Percentiles rank a stretch among this genome's conserved stretches.
Conservation (phyloP, 2,888 invertebrate genomes). For the Ophion ellenae region DNA sequence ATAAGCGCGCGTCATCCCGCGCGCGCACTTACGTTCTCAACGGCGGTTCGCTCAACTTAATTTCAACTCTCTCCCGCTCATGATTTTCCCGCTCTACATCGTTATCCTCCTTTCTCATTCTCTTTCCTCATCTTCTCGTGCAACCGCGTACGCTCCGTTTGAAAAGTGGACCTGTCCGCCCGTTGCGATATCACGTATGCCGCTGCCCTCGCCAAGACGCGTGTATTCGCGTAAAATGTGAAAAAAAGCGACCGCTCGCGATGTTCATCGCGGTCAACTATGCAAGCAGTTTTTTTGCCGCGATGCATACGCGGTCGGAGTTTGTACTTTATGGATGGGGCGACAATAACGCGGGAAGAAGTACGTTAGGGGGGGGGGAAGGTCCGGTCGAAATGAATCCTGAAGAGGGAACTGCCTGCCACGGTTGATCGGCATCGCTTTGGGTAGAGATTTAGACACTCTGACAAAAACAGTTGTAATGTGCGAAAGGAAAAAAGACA, state of each 20-base stretch:
- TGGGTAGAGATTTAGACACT: too few relatives aligned
- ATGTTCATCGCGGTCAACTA: slow-evolving; percentile 27
- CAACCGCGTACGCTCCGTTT: slow-evolving; percentile 27
- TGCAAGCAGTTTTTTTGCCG: slow-evolving; percentile 19
- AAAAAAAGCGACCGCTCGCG: slow-evolving; percentile 23
- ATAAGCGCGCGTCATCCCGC: not conserved
- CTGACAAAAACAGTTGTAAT: too few relatives aligned
- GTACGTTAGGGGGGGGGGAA: not conserved
- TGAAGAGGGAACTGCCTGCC: too few relatives aligned
- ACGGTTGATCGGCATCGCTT: too few relatives aligned
- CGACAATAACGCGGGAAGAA: too few relatives aligned
- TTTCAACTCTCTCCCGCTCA: slow-evolving; percentile 68
- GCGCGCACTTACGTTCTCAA: slow-evolving; percentile 73
- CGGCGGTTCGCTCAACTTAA: slow-evolving; percentile 74
- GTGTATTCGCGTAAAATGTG: slow-evolving; percentile 24
- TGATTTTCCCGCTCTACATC: slow-evolving; percentile 24
- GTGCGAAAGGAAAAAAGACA: too few relatives aligned
- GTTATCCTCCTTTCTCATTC: slow-evolving; percentile 25
- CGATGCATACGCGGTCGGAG: not conserved
- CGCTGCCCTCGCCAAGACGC: slow-evolving; percentile 22
- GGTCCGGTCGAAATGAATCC: too few relatives aligned
- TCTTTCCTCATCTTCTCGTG: slow-evolving; percentile 16
- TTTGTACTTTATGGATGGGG: too few relatives aligned
- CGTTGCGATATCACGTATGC: slow-evolving; percentile 50
- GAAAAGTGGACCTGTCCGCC: slow-evolving; percentile 57